phyloP scores from a whole-genome alignment of 2,113 vertebrate genomes.

The Gnathonemus echidnorhynchus region DNA sequence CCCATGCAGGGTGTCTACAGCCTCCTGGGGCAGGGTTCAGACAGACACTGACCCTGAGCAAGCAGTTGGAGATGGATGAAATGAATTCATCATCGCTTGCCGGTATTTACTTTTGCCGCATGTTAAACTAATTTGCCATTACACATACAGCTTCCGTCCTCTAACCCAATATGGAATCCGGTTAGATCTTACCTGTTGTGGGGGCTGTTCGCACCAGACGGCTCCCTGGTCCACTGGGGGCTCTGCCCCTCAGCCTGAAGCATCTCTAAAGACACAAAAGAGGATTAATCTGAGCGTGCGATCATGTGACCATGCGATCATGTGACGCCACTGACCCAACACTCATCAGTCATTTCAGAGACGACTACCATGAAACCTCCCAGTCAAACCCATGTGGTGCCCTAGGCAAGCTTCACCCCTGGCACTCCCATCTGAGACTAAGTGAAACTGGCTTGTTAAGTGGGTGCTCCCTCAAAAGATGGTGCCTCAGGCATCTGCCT shows the following conservation, averaged over 20 bases:
- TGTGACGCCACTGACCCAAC: not conserved
- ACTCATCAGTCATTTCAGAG: not conserved
- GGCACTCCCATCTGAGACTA: not conserved
- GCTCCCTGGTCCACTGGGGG: constrained; percentile 43
- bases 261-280: constrained; percentile 47
- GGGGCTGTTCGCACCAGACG: constrained; percentile 28
- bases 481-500: not conserved
- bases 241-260: constrained; percentile 49
- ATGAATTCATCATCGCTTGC: not conserved
- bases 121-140: not conserved
- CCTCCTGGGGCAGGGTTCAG: not conserved
- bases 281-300: not conserved
- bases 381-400: not conserved
- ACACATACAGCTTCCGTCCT: not conserved
- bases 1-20: not conserved
- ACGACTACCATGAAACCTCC: not conserved
- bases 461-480: not conserved
- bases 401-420: not conserved
- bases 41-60: not conserved
- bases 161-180: not conserved
- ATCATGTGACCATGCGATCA: not conserved
- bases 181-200: constrained; percentile 34
- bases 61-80: not conserved
- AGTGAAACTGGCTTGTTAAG: not conserved
- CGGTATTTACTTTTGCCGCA: not conserved